Evolutionary conservation across 2,888 invertebrate genomes (phyloP).

Genomic region (Gonocerus acuteangulatus): DNA sequence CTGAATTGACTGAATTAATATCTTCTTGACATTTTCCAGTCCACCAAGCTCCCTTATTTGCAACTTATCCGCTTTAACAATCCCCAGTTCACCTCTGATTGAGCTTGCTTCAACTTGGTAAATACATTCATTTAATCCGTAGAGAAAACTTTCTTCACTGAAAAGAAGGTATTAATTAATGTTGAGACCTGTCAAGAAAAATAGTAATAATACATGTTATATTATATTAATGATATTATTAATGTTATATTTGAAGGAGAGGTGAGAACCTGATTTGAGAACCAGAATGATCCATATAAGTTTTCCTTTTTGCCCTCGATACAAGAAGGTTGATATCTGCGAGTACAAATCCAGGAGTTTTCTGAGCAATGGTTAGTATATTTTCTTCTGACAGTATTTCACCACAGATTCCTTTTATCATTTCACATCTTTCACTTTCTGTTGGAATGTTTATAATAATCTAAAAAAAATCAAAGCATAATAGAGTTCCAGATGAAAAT

Average conservation of each 20-base stretch:
- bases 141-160: constrained; percentile 27
- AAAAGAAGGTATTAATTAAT: constrained; percentile 7
- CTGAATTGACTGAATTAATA: constrained; percentile 49
- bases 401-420: constrained; percentile 43
- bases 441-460: constrained; percentile 47
- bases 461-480: constrained; percentile 39
- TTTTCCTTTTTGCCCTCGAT: constrained; percentile 42
- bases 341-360: constrained; percentile 53
- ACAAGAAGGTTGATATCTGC: constrained; percentile 50
- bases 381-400: constrained; percentile 33
- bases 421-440: constrained; percentile 44
- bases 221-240: too few species aligned
- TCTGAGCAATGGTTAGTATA: constrained; percentile 42
- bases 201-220: neutral
- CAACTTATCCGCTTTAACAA: constrained; percentile 43
- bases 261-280: neutral
- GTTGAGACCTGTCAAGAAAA: too few species aligned
- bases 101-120: constrained; percentile 44
- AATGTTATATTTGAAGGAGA: too few species aligned
- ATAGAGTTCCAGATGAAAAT: too few species aligned
- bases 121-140: constrained; percentile 39
- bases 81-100: constrained; percentile 46
- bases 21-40: constrained; percentile 48
- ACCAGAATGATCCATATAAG: neutral
- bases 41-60: constrained; percentile 52